Base-by-base conservation (phyloP, 2,888 invertebrate genomes). In the Dolomedes plantarius region DNA sequence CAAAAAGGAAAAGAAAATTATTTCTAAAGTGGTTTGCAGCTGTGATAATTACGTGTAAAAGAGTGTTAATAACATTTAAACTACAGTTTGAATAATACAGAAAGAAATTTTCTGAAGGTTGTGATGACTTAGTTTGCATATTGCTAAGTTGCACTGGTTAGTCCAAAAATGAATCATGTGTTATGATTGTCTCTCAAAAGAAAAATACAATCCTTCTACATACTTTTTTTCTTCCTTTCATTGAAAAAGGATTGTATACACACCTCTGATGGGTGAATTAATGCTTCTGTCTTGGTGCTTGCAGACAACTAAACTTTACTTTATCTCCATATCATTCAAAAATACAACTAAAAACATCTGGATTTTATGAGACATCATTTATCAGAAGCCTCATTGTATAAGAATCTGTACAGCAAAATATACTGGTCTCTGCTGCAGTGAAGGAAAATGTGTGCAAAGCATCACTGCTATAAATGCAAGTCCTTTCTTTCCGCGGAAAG, bases 231-330 rank as follows among this genome's bases (percentile, higher is more conserved):
- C 74, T 67, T 56, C 71, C 50, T 73, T 39, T 69, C 72, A 72
- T n/a, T 50, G 29, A 71, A 65, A 83, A 62, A n/a, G 65, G 82
- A 82, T 76, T 82, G 68, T 82, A 71, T 64, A 69, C 76, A 74
- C 73, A 81, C 77, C 69, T 76, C 85, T 77, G 29, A 86, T 46
- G 85, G 78, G 78, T 72, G 80, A 75, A 85, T 78, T 79, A 75
- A 72, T 72, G 79, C 80, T 80, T 80, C 76, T 86, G 86, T 86
- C 86, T 86, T 86, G 86, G 86, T 86, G 86, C 86, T 86, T 80
- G 86, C 86, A 86, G 80, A 86, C 79, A 78, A 78, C 86, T 80
- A 78, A 78, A 76, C 80, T 86, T 85, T 86, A 74, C 80, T 86
- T 86, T 86, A 75, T 62, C 86, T 76, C 79, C 86, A 86, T 86